phyloP scores from a whole-genome alignment of 2,888 invertebrate species.

The Priocnemis perturbator region DNA sequence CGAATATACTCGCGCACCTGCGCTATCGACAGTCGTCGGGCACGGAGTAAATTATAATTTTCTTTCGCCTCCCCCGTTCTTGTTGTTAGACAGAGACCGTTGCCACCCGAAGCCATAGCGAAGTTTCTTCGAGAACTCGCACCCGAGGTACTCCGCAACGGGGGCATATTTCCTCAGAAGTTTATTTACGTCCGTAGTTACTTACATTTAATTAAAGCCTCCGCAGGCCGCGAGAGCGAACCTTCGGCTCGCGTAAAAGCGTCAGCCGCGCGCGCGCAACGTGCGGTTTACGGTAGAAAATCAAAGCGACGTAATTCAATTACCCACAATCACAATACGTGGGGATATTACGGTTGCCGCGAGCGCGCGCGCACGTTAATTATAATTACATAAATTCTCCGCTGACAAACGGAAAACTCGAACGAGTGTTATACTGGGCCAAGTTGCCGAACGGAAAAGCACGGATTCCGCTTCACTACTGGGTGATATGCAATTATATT shows the following conservation, averaged over 20 bases:
- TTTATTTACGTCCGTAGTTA: constrained; percentile 11
- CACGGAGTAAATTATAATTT: constrained; percentile 6
- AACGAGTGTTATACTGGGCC: neutral
- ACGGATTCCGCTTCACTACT: constrained; percentile 9
- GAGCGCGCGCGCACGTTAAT: constrained; percentile 27
- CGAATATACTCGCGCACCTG: too few relatives aligned
- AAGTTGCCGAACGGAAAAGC: constrained; percentile 9
- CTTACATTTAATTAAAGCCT: constrained; percentile 30
- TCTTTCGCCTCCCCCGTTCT: constrained; percentile 1
- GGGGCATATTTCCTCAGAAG: constrained; percentile 1
- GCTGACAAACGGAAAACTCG: constrained; percentile 24
- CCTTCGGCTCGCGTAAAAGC: too few relatives aligned
- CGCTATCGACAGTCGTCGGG: neutral
- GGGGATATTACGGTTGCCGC: constrained; percentile 29
- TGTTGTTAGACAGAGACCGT: neutral
- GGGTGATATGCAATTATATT: constrained; percentile 29
- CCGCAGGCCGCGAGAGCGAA: constrained; percentile 31
- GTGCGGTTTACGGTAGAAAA: constrained; percentile 46
- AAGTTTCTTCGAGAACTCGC: constrained; percentile 5
- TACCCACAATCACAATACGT: constrained; percentile 46
- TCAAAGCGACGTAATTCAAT: constrained; percentile 45
- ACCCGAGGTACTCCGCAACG: constrained; percentile 15
- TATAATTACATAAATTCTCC: constrained; percentile 40
- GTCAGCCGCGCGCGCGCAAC: constrained; percentile 6
- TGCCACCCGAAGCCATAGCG: constrained; percentile 4